phyloP scores from a whole-genome alignment of 2,113 vertebrate genomes.

The Coptodon rendalli region DNA sequence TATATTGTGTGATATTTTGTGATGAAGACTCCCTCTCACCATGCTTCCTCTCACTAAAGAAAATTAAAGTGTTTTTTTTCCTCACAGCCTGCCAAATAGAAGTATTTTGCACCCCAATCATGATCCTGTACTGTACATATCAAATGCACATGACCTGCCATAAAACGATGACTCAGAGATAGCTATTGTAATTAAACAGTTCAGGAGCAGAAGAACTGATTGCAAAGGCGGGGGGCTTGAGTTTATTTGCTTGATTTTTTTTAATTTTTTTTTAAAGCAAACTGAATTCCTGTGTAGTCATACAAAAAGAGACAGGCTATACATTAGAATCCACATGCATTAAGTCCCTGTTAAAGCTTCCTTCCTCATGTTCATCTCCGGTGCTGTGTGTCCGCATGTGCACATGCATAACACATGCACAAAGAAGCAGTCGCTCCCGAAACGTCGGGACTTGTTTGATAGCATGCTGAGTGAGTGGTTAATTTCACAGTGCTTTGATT shows the following conservation, averaged over 20 bases:
- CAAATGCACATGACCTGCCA: constrained; percentile 59
- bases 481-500: constrained; percentile 63
- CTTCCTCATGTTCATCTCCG: constrained; percentile 6
- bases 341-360: neutral
- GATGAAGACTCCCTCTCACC: constrained; percentile 64
- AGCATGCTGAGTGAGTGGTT: constrained; percentile 62
- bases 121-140: constrained; percentile 72
- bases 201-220: constrained; percentile 35
- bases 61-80: constrained; percentile 2
- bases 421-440: constrained; percentile 11
- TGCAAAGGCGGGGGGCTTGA: neutral
- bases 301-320: constrained; percentile 14
- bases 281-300: constrained; percentile 18
- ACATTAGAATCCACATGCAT: constrained; percentile 21
- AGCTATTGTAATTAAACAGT: neutral
- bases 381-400: neutral
- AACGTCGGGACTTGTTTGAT: constrained; percentile 28
- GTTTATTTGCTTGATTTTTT: neutral
- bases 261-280: neutral
- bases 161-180: constrained; percentile 23
- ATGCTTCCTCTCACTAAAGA: constrained; percentile 59
- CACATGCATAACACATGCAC: neutral
- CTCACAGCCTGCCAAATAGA: constrained; percentile 71
- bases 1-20: constrained; percentile 70
- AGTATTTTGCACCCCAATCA: constrained; percentile 43